Conservation (phyloP, 1,140 invertebrate species). For the Drosophila pseudoananassae region DNA sequence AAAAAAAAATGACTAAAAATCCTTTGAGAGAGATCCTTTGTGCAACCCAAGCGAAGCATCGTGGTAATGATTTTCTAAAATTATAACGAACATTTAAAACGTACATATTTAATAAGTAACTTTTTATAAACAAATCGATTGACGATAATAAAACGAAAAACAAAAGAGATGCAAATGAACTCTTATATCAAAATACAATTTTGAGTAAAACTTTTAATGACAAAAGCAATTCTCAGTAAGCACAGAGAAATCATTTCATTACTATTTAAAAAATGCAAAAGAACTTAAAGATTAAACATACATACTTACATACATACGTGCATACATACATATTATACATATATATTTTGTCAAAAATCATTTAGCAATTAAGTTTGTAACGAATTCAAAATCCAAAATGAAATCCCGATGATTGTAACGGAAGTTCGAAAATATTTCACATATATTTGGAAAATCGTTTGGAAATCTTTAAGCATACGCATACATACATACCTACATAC, state of each 20-base stretch:
- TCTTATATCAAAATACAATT: slow-evolving; percentile 81
- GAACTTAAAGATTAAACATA: slow-evolving; percentile 21
- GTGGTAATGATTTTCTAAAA: slow-evolving; percentile 39
- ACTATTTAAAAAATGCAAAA: slow-evolving; percentile 5
- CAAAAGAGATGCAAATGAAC: slow-evolving; percentile 11
- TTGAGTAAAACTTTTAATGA: slow-evolving; percentile 68
- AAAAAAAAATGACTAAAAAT: slow-evolving; percentile 47
- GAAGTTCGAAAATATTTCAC: slow-evolving; percentile 38
- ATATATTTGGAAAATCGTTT: slow-evolving; percentile 33
- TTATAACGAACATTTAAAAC: slow-evolving; percentile 23
- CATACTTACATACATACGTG: slow-evolving; percentile 31
- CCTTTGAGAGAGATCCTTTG: slow-evolving; percentile 8
- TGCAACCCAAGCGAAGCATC: slow-evolving; percentile 9
- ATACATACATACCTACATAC: slow-evolving; percentile 53
- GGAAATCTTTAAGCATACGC: slow-evolving; percentile 46
- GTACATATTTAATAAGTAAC: slow-evolving; percentile 50
- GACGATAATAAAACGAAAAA: slow-evolving; percentile 55
- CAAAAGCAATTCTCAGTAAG: slow-evolving; percentile 37
- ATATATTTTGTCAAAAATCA: slow-evolving; percentile 49
- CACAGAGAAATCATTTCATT: slow-evolving; percentile 41
- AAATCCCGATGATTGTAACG: slow-evolving; percentile 29
- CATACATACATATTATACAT: slow-evolving; percentile 23
- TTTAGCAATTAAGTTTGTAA: slow-evolving; percentile 63
- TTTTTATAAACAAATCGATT: slow-evolving; percentile 65
- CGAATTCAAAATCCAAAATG: slow-evolving; percentile 25